phyloP scores from a whole-genome alignment of 2,888 invertebrate species.

The Plagodis dolabraria region DNA sequence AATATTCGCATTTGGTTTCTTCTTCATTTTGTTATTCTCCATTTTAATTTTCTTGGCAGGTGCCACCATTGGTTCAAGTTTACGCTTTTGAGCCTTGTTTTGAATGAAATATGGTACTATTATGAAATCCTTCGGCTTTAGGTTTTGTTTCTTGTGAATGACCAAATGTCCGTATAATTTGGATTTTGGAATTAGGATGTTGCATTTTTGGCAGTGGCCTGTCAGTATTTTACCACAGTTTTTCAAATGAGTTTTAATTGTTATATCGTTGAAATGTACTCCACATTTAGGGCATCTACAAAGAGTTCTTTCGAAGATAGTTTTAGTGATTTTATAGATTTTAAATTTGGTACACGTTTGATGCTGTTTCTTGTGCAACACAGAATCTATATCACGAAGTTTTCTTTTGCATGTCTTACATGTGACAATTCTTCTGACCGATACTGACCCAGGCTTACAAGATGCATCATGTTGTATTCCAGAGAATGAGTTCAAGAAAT shows the following conservation, averaged over 20 bases:
- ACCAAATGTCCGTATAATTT: conserved; percentile 9
- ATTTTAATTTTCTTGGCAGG: conserved; percentile 13
- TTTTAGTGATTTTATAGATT: conserved; percentile 41
- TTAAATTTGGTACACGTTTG: conserved; percentile 42
- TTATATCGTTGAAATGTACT: conserved; percentile 48
- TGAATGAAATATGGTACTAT: conserved; percentile 15
- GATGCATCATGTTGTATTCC: conserved; percentile 9
- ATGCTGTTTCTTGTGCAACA: conserved; percentile 53
- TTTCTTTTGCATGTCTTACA: conserved; percentile 48
- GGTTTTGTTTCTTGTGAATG: conserved; percentile 19
- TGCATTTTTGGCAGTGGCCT: conserved; percentile 43
- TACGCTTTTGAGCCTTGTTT: conserved; percentile 2
- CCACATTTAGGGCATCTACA: conserved; percentile 52
- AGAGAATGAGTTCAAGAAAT: conserved; percentile 41
- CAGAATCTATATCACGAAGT: conserved; percentile 40
- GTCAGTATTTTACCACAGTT: conserved; percentile 28
- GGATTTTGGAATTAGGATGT: conserved; percentile 19
- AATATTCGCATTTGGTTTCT: conserved; percentile 3
- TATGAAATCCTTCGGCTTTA: conserved; percentile 32
- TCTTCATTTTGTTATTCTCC: conserved; percentile 8
- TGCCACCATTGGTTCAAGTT: not conserved
- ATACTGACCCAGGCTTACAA: conserved; percentile 1
- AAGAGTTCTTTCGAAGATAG: conserved; percentile 41
- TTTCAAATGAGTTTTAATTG: conserved; percentile 43
- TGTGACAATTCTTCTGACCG: not conserved